A percentile compares a stretch with the other conserved stretches of the same genome.
Conservation (phyloP, 2,888 invertebrate genomes). For the Chromoteleia sp. region DNA sequence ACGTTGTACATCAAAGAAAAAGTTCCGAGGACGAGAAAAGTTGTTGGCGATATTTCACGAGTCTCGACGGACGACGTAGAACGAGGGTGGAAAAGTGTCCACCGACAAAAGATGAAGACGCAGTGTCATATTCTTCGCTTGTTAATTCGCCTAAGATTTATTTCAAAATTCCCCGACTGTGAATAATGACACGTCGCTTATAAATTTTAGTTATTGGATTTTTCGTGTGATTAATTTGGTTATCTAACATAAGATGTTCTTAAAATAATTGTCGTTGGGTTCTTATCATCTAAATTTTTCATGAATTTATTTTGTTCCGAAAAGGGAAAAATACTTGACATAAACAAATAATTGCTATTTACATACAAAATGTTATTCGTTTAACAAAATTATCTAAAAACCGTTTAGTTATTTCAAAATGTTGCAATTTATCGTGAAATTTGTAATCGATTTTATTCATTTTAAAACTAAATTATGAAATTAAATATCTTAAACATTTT, state of each 20-base stretch:
- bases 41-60: conserved; percentile 81
- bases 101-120: conserved; percentile 75
- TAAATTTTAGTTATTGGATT: conserved; percentile 80
- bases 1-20: conserved; percentile 72
- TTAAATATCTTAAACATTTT: background rate
- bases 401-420: too few species aligned
- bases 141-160: conserved; percentile 83
- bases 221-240: conserved; percentile 69
- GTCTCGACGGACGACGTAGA: conserved; percentile 69
- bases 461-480: background rate
- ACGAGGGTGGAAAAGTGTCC: conserved; percentile 69
- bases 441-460: background rate
- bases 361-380: too few species aligned
- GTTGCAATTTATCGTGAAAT: too few species aligned
- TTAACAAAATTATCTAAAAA: too few species aligned
- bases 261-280: conserved; percentile 6
- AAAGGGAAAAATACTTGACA: too few species aligned
- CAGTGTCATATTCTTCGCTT: conserved; percentile 82
- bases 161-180: conserved; percentile 75
- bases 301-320: background rate
- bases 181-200: conserved; percentile 79
- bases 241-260: conserved; percentile 19
- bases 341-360: background rate
- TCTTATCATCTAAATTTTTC: background rate
- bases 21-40: conserved; percentile 81